A percentile compares a stretch with the other conserved stretches of the same genome.
Conservation (phyloP, 2,113 vertebrate species). For the Hirundichthys speculiger region DNA sequence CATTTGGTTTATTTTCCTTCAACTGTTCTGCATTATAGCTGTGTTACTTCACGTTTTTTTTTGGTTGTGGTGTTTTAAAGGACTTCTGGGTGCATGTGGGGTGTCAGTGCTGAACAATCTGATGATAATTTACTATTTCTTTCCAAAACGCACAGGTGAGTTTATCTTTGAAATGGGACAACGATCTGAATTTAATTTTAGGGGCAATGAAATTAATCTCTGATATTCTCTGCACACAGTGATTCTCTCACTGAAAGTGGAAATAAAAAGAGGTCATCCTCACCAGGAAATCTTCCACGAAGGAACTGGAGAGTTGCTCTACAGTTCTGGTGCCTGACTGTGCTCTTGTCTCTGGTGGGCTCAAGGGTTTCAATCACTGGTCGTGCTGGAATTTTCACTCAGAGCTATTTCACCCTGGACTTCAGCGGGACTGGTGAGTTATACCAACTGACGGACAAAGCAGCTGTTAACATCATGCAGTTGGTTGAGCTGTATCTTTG, state of each 20-base stretch:
- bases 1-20: background rate
- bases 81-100: conserved; percentile 85
- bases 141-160: conserved; percentile 85
- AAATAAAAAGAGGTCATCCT: conserved; percentile 15
- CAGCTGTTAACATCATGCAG: background rate
- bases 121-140: conserved; percentile 84
- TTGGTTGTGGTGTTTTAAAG: conserved; percentile 56
- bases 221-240: conserved; percentile 19
- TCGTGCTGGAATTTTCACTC: conserved; percentile 90
- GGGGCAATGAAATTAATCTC: background rate
- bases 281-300: conserved; percentile 12
- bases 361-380: conserved; percentile 83
- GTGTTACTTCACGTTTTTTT: background rate
- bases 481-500: background rate
- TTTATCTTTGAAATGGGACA: conserved; percentile 9
- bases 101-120: conserved; percentile 84
- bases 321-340: conserved; percentile 78
- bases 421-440: conserved; percentile 79
- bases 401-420: conserved; percentile 77
- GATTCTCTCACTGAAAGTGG: conserved; percentile 38
- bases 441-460: background rate
- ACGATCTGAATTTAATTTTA: background rate
- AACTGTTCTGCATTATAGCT: background rate
- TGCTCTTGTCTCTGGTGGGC: conserved; percentile 80
- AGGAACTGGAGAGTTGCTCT: conserved; percentile 60